A percentile compares a stretch with the other conserved stretches of the same genome.
Conservation (phyloP, 2,888 invertebrate genomes). For the Andrena praecox region DNA sequence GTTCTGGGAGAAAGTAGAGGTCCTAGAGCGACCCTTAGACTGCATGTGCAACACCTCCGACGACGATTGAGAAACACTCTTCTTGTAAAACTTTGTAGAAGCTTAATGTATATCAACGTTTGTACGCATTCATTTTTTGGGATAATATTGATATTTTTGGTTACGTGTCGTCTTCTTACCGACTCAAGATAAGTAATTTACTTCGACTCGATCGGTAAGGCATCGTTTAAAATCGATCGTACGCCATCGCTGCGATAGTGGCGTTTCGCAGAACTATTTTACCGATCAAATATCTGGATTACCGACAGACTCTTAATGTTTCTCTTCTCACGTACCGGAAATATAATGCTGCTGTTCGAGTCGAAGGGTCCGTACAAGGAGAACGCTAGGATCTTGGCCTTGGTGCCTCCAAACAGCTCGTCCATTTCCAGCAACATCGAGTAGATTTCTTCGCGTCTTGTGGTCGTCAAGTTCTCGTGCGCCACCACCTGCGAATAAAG, state of each 20-base stretch:
- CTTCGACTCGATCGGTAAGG: too few species aligned
- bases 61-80: conserved; percentile 29
- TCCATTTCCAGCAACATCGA: conserved; percentile 90
- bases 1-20: conserved; percentile 60
- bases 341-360: conserved; percentile 88
- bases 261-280: too few species aligned
- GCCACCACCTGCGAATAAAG: conserved; percentile 87
- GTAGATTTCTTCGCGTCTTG: conserved; percentile 89
- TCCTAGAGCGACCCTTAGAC: conserved; percentile 60
- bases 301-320: background rate
- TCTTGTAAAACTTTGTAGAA: background rate
- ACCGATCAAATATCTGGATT: too few species aligned
- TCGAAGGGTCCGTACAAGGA: conserved; percentile 90
- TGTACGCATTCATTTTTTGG: background rate
- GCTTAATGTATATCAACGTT: background rate
- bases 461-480: conserved; percentile 86
- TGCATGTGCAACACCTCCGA: conserved; percentile 65
- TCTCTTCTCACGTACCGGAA: conserved; percentile 84
- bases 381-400: conserved; percentile 88
- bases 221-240: too few species aligned
- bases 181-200: background rate
- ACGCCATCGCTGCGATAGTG: too few species aligned
- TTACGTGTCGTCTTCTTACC: background rate
- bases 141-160: conserved; percentile 2
- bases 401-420: conserved; percentile 89